Evolutionary conservation across 2,888 invertebrate genomes (phyloP).

Genomic region (Bhutanitis thaidina): DNA sequence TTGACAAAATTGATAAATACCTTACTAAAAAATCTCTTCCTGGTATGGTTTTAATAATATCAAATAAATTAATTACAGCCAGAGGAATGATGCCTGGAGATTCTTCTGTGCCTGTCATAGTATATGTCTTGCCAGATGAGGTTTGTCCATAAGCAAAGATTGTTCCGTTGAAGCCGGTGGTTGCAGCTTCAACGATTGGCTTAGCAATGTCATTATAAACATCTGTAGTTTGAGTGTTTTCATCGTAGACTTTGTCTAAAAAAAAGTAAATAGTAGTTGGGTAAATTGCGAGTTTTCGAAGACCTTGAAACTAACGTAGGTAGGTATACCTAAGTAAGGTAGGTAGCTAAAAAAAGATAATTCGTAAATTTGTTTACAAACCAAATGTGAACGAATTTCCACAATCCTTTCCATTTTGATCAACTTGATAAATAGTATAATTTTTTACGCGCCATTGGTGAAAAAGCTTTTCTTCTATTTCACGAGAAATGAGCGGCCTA

Average conservation of each 20-base stretch:
- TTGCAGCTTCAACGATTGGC: constrained; percentile 85
- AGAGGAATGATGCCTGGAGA: constrained; percentile 88
- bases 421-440: constrained; percentile 79
- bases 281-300: neutral
- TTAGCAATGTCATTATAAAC: constrained; percentile 85
- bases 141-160: constrained; percentile 96
- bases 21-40: constrained; percentile 87
- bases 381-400: constrained; percentile 59
- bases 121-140: constrained; percentile 92
- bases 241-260: constrained; percentile 87
- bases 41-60: constrained; percentile 79
- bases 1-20: constrained; percentile 42
- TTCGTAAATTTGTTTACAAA: constrained; percentile 33
- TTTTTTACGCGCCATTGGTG: constrained; percentile 82
- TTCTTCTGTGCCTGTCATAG: constrained; percentile 86
- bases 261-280: constrained; percentile 30
- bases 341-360: neutral
- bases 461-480: constrained; percentile 77
- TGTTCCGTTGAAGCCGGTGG: constrained; percentile 90
- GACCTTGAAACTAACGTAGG: neutral
- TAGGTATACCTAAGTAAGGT: too few relatives aligned
- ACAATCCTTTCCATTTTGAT: constrained; percentile 66
- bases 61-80: constrained; percentile 85
- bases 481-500: constrained; percentile 83
- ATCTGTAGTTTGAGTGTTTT: constrained; percentile 75